Evolutionary conservation across 1,140 invertebrate genomes (phyloP).

Genomic region (Anoplophora glabripennis): DNA sequence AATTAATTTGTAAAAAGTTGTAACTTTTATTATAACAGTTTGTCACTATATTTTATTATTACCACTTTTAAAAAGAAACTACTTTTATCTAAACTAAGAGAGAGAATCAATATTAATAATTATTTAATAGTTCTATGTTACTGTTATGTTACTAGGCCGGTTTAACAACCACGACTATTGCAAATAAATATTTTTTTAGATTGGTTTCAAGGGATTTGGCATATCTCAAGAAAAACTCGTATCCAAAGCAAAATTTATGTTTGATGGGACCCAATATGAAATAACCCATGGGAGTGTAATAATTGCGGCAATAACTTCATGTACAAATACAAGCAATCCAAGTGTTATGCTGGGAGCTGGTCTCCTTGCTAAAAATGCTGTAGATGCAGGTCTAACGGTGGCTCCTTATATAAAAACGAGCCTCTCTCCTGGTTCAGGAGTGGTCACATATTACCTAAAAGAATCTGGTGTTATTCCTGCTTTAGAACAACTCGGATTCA

Average conservation of each 20-base stretch:
- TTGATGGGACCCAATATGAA: constrained; percentile 77
- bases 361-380: constrained; percentile 91
- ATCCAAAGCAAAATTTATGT: constrained; percentile 71
- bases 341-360: constrained; percentile 96
- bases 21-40: no score
- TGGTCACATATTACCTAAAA: constrained; percentile 94
- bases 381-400: constrained; percentile 84
- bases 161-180: no score
- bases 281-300: constrained; percentile 91
- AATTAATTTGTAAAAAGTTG: no score
- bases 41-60: no score
- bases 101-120: no score
- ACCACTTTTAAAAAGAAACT: no score
- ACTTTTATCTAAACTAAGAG: no score
- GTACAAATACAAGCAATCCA: constrained; percentile 98
- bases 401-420: constrained; percentile 95
- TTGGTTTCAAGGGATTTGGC: constrained; percentile 95
- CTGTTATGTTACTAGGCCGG: no score
- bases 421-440: constrained; percentile 93
- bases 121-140: no score
- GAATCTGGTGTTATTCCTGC: constrained; percentile 82
- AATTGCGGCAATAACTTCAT: constrained; percentile 96
- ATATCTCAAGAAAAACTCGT: constrained; percentile 66
- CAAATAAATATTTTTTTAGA: constrained; percentile 52
- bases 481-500: constrained; percentile 82